These are phyloP conservation scores for mouse (Mus musculus) DNA, from an alignment of 2,113 vertebrate genomes.

Conservation along the genomic window DNA sequence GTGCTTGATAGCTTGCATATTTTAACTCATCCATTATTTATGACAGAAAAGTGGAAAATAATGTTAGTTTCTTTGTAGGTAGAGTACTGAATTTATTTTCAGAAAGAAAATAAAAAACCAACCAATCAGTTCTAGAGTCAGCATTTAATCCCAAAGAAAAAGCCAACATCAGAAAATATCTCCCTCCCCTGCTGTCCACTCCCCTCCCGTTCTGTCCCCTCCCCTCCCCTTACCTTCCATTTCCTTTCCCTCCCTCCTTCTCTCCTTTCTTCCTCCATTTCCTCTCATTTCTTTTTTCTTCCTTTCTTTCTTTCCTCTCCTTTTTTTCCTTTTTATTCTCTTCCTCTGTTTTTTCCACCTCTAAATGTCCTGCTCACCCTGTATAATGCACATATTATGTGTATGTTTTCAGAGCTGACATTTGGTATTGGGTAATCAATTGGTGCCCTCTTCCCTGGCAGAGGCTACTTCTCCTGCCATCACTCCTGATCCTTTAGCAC, in stretches of 20 bases:
- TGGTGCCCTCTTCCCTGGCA: background rate
- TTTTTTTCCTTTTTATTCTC: background rate
- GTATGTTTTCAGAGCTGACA: background rate
- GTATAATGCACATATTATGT: no score
- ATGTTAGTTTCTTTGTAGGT: background rate
- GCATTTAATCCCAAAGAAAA: background rate
- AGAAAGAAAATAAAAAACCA: background rate
- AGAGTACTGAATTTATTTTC: background rate
- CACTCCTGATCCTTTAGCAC: background rate
- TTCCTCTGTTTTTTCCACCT: background rate
- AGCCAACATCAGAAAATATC: background rate
- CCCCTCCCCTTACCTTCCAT: no score
- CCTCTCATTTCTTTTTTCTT: background rate
- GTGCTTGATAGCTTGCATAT: background rate
- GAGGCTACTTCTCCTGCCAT: background rate
- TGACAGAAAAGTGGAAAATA: background rate
- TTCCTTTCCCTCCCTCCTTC: background rate
- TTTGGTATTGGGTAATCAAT: background rate
- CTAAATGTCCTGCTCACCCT: background rate
- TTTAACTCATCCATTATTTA: background rate
- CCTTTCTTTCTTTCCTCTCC: background rate
- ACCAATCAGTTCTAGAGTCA: background rate
- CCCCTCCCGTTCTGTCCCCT: no score
- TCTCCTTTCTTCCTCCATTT: background rate
- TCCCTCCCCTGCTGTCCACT: background rate